Evolutionary conservation across 1,140 invertebrate species (phyloP).

Genomic region (Portunus trituberculatus): DNA sequence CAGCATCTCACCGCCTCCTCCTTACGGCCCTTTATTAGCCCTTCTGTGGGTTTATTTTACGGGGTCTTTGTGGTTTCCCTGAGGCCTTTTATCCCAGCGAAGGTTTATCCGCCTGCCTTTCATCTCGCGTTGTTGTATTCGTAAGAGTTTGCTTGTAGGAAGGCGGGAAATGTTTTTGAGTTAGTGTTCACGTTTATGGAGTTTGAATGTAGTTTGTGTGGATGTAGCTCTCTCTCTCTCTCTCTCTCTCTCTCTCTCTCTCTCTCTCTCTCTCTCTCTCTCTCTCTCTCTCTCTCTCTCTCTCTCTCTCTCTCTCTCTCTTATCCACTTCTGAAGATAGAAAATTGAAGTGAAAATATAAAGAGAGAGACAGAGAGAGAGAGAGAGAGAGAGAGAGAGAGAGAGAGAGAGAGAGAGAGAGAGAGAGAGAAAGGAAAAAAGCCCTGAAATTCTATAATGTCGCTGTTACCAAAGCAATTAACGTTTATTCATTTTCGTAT

Average conservation of each 20-base stretch:
- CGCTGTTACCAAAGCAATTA: too few relatives aligned
- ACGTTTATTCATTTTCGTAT: too few relatives aligned
- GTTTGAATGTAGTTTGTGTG: too few relatives aligned
- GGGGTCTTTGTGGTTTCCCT: neutral
- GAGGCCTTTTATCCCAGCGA: neutral
- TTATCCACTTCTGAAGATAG: too few relatives aligned
- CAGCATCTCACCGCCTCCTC: neutral
- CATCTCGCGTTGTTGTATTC: neutral
- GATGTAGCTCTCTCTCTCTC: neutral
- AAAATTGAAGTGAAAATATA: too few relatives aligned
- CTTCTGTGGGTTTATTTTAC: neutral
- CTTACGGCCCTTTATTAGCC: neutral
- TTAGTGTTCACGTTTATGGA: neutral
- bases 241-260: neutral
- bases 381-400: too few relatives aligned
- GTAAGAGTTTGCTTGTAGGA: neutral
- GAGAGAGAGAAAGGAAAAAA: too few relatives aligned
- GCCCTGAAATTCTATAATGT: too few relatives aligned
- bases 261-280: neutral
- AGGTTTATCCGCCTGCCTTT: neutral
- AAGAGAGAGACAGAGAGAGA: too few relatives aligned
- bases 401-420: too few relatives aligned
- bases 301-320: too few relatives aligned
- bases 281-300: too few relatives aligned
- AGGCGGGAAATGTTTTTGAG: neutral